These are phyloP conservation scores for Phaenicophaeus curvirostris DNA, from an alignment of 2,797 vertebrate species.

Conservation along the genomic window DNA sequence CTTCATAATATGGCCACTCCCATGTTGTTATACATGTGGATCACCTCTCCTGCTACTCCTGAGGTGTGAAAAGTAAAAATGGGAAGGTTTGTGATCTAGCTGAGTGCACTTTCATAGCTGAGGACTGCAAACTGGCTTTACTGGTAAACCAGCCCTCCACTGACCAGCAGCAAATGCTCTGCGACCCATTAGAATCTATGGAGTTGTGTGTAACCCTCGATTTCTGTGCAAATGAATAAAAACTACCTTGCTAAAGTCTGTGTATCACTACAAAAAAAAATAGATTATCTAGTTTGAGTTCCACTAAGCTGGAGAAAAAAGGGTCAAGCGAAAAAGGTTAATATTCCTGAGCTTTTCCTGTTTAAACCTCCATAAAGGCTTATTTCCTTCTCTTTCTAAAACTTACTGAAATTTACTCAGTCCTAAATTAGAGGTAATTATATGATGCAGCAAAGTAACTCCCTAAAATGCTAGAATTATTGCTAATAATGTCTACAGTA, in stretches of 20 bases:
- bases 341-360: slow-evolving; percentile 24
- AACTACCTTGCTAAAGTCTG: neutral
- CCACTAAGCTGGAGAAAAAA: slow-evolving; percentile 5
- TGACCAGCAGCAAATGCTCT: neutral
- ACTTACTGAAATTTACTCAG: slow-evolving; percentile 60
- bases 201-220: neutral
- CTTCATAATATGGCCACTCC: neutral
- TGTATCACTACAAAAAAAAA: neutral
- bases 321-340: slow-evolving; percentile 15
- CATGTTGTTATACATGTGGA: neutral
- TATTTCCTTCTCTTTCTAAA: slow-evolving; percentile 48
- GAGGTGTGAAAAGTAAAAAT: neutral
- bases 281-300: neutral
- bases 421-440: slow-evolving; percentile 68
- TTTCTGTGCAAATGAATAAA: neutral
- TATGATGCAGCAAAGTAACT: slow-evolving; percentile 55
- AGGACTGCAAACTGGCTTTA: neutral
- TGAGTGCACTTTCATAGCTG: neutral
- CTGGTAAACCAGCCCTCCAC: neutral
- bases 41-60: neutral
- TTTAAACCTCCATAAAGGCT: slow-evolving; percentile 54
- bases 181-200: neutral
- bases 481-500: slow-evolving; percentile 41
- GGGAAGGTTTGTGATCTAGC: neutral
- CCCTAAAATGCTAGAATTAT: slow-evolving; percentile 62